Percentiles rank a stretch among this genome's conserved stretches.
Evolutionary conservation across 2,113 vertebrate genomes (phyloP).

Genomic region (Glaucidium brasilianum): DNA sequence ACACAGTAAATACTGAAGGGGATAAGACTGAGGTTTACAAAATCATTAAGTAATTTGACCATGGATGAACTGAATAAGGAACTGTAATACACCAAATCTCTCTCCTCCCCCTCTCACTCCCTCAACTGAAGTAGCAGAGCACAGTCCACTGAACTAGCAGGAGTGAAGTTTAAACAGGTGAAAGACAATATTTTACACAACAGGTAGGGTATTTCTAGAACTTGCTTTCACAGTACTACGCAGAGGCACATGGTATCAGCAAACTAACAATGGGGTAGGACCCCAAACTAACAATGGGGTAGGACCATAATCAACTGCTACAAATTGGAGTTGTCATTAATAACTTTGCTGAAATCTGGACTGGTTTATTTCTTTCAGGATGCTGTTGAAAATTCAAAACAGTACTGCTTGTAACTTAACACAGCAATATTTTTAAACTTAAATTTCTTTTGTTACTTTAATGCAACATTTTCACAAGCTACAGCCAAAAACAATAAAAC

Average conservation of each 20-base stretch:
- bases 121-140: not conserved
- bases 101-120: not conserved
- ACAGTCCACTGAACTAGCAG: not conserved
- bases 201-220: not conserved
- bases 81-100: not conserved
- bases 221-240: not conserved
- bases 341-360: not conserved
- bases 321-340: not conserved
- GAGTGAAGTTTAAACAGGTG: not conserved
- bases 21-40: not conserved
- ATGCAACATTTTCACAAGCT: not conserved
- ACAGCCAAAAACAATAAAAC: not conserved
- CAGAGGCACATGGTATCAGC: not conserved
- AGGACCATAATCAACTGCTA: not conserved
- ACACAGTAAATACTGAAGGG: not conserved
- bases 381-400: not conserved
- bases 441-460: not conserved
- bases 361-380: not conserved
- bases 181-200: not conserved
- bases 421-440: not conserved
- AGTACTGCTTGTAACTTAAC: not conserved
- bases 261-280: not conserved
- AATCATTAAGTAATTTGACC: not conserved
- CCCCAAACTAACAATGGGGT: not conserved
- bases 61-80: not conserved